phyloP scores from a whole-genome alignment of 1,140 invertebrate genomes.

The Drosophila sp. region DNA sequence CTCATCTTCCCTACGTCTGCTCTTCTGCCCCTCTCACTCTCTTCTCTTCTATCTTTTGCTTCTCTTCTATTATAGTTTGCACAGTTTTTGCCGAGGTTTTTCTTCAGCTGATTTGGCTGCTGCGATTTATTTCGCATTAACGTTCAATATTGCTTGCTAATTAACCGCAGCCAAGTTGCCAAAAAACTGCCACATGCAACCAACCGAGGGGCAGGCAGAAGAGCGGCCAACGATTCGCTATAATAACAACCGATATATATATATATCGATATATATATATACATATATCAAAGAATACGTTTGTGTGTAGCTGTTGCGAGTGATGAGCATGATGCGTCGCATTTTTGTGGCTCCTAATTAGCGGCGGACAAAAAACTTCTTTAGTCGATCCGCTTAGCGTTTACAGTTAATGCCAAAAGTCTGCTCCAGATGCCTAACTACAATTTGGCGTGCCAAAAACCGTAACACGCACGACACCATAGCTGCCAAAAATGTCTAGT shows the following conservation, averaged over 20 bases:
- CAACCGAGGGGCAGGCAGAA: neutral
- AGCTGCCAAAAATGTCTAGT: constrained; percentile 14
- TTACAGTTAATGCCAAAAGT: constrained; percentile 76
- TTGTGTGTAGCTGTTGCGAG: constrained; percentile 20
- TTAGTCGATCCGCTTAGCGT: constrained; percentile 50
- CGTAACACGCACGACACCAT: constrained; percentile 55
- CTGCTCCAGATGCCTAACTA: constrained; percentile 66
- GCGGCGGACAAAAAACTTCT: constrained; percentile 52
- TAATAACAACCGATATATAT: constrained; percentile 56
- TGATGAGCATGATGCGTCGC: constrained; percentile 73
- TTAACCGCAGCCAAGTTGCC: constrained; percentile 68
- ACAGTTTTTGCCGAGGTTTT: constrained; percentile 28
- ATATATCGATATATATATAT: constrained; percentile 24
- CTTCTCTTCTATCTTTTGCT: no score
- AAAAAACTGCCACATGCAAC: constrained; percentile 62
- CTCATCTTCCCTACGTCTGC: constrained; percentile 5
- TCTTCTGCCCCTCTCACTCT: neutral
- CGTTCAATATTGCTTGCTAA: constrained; percentile 81
- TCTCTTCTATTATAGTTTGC: constrained; percentile 5
- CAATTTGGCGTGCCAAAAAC: constrained; percentile 65
- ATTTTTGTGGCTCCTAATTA: constrained; percentile 75
- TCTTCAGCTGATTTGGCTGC: constrained; percentile 42
- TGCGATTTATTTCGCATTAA: constrained; percentile 83
- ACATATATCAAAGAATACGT: no score
- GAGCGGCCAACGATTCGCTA: constrained; percentile 23